Percentiles rank a stretch among this genome's conserved stretches.
phyloP scores from a whole-genome alignment of 2,797 vertebrate species.

The Spea hammondii region DNA sequence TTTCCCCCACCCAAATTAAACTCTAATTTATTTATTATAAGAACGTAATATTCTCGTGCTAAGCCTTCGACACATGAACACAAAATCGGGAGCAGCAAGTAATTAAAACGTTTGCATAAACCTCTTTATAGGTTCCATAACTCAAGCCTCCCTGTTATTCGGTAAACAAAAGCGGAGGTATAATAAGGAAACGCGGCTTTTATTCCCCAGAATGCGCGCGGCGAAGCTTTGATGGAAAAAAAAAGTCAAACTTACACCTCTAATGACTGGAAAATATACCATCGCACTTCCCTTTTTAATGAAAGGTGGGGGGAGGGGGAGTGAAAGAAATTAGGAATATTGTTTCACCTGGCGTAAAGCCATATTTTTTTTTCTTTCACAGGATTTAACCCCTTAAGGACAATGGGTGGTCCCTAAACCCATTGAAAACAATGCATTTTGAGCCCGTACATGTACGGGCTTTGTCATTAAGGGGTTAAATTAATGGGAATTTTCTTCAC shows the following conservation, averaged over 20 bases:
- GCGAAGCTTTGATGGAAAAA: slow-evolving; percentile 20
- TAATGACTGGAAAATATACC: slow-evolving; percentile 16
- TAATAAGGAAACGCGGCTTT: slow-evolving; percentile 2
- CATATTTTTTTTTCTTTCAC: slow-evolving; percentile 1
- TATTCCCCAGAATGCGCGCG: neutral
- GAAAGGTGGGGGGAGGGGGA: neutral
- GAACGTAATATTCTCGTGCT: slow-evolving; percentile 10
- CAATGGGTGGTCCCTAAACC: too few species aligned
- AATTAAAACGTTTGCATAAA: slow-evolving; percentile 48
- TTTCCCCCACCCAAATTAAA: neutral
- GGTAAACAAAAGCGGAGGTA: slow-evolving; percentile 13
- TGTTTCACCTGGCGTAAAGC: slow-evolving; percentile 17
- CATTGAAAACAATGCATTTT: too few species aligned
- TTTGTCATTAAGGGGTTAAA: too few species aligned
- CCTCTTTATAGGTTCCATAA: slow-evolving; percentile 30
- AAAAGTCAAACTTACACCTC: slow-evolving; percentile 18
- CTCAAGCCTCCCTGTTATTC: slow-evolving; percentile 33
- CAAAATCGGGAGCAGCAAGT: slow-evolving; percentile 25
- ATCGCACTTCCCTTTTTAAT: slow-evolving; percentile 27
- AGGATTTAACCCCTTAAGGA: too few species aligned
- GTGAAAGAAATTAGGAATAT: neutral
- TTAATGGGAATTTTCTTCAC: slow-evolving; percentile 23
- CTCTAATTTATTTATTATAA: slow-evolving; percentile 29
- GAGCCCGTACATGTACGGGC: too few species aligned
- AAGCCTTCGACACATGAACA: slow-evolving; percentile 23